These are phyloP conservation scores for Ormyrus nitidulus DNA, from an alignment of 2,888 invertebrate species.

Conservation along the genomic window DNA sequence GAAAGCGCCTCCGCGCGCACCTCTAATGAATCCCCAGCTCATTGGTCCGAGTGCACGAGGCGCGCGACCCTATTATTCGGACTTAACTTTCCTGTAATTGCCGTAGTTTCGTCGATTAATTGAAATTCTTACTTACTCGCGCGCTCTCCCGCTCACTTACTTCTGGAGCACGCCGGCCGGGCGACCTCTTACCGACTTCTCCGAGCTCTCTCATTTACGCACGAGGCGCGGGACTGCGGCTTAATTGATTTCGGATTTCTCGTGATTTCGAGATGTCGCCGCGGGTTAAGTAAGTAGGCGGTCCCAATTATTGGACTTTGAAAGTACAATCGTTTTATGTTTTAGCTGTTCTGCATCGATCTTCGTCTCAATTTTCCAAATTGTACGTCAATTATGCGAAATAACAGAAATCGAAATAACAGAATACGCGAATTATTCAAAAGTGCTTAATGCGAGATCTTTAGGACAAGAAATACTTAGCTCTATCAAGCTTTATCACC, in stretches of 20 bases:
- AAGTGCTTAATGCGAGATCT: too few species aligned
- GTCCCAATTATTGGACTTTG: too few species aligned
- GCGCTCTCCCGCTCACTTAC: conserved; percentile 18
- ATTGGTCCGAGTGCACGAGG: background rate
- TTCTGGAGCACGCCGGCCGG: conserved; percentile 9
- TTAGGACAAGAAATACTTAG: too few species aligned
- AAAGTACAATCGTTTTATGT: too few species aligned
- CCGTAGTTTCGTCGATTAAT: conserved; percentile 60
- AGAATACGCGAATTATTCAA: too few species aligned
- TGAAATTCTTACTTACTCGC: conserved; percentile 60
- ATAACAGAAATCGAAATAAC: too few species aligned
- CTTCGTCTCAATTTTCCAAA: too few species aligned
- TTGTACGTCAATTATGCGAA: too few species aligned
- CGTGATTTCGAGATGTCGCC: background rate
- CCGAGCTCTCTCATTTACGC: conserved; percentile 33
- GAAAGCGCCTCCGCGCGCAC: background rate
- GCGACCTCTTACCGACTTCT: conserved; percentile 12
- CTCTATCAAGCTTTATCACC: background rate
- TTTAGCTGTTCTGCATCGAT: too few species aligned
- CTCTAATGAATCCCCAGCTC: conserved; percentile 44
- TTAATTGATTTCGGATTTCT: conserved; percentile 52
- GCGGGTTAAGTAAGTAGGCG: too few species aligned
- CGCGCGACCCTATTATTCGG: conserved; percentile 48
- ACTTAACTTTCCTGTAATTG: conserved; percentile 53
- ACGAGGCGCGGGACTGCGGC: background rate